Percentiles rank a stretch among this genome's conserved stretches.
Conservation (phyloP, 2,113 vertebrate genomes). For the Theristicus caerulescens region DNA sequence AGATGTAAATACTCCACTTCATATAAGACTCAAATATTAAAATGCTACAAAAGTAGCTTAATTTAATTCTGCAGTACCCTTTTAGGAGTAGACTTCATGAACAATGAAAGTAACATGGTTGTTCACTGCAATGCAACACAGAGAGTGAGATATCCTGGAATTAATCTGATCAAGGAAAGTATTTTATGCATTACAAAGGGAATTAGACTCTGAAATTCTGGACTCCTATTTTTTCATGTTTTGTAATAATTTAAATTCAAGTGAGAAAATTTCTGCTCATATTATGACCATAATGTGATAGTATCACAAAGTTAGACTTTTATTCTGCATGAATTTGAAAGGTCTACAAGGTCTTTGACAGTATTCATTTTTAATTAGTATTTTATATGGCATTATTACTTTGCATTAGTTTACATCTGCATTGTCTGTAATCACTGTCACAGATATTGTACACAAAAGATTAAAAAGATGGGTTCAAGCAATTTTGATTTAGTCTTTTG, state of each 20-base stretch:
- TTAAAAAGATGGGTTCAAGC: neutral
- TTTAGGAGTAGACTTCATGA: neutral
- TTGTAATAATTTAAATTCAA: neutral
- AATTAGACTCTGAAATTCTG: neutral
- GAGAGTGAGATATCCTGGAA: neutral
- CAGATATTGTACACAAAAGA: neutral
- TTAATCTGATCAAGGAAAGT: neutral
- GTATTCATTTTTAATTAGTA: neutral
- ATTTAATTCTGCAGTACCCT: neutral
- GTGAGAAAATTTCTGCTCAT: neutral
- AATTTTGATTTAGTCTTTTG: slow-evolving; percentile 7
- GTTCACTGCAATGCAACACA: neutral
- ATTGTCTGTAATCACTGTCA: neutral
- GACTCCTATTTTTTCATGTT: neutral
- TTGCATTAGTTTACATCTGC: neutral
- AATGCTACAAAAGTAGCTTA: neutral
- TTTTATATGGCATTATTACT: neutral
- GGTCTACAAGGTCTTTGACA: neutral
- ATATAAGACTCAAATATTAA: neutral
- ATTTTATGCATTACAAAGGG: neutral
- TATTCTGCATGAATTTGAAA: neutral
- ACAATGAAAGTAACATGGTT: neutral
- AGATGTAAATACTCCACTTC: neutral
- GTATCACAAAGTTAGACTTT: neutral
- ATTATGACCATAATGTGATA: neutral